A percentile compares a stretch with the other conserved stretches of the same genome.
phyloP scores from a whole-genome alignment of 2,113 vertebrate genomes.

The Penelope pileata region DNA sequence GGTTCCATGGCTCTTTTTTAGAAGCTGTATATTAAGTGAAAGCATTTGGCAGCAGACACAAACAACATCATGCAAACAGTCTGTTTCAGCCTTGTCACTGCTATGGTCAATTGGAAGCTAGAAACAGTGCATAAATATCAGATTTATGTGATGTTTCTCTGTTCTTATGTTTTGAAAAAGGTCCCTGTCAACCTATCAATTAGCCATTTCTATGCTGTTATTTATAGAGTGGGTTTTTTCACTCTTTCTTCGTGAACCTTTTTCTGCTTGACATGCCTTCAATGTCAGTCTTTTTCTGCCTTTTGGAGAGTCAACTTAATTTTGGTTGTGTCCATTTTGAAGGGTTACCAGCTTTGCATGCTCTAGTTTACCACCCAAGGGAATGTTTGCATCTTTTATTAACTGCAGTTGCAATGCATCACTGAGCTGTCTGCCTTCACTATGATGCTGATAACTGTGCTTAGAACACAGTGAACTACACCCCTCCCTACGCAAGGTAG shows the following conservation, averaged over 20 bases:
- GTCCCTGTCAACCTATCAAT: not conserved
- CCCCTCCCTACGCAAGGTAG: not conserved
- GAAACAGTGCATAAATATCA: not conserved
- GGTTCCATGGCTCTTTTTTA: not conserved
- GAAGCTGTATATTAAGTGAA: conserved; percentile 26
- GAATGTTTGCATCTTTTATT: not conserved
- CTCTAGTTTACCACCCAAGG: not conserved
- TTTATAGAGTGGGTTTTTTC: not conserved
- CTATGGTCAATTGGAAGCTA: conserved; percentile 18
- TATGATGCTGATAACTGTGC: not conserved
- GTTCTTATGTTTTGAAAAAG: not conserved
- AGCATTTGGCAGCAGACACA: not conserved
- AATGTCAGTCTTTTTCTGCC: not conserved
- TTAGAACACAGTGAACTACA: not conserved
- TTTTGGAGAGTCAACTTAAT: not conserved
- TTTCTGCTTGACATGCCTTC: not conserved
- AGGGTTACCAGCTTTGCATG: not conserved
- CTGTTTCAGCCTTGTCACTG: not conserved
- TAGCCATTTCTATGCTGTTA: not conserved
- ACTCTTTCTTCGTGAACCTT: not conserved
- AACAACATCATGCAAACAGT: conserved; percentile 14
- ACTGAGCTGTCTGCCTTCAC: not conserved
- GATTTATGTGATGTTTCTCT: conserved; percentile 12
- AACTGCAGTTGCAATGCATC: not conserved
- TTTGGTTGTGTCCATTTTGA: not conserved